phyloP scores from a whole-genome alignment of 2,888 invertebrate species.

The Drosophila meridiana region DNA sequence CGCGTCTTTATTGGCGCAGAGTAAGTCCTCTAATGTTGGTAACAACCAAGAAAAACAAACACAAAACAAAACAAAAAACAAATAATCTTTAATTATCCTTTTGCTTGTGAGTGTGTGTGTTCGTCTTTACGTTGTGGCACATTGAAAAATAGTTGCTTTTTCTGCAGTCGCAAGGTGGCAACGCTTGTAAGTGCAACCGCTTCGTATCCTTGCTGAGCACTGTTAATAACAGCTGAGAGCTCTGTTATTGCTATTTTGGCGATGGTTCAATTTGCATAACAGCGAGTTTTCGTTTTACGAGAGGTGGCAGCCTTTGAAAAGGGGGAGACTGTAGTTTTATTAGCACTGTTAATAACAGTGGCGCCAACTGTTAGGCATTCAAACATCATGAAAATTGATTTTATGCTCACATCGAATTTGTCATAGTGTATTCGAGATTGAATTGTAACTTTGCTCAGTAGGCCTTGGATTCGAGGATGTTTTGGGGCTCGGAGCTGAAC shows the following conservation, averaged over 20 bases:
- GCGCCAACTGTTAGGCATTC: not conserved
- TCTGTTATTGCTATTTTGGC: conserved; percentile 1
- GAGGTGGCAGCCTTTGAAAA: not conserved
- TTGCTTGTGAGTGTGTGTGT: not conserved
- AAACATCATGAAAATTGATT: not conserved
- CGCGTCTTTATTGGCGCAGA: conserved; percentile 93
- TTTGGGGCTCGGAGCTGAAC: not conserved
- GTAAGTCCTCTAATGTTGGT: conserved; percentile 88
- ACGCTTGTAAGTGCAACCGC: not conserved
- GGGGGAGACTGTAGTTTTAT: not conserved
- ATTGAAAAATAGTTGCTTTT: not conserved
- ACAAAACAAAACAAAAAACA: conserved; percentile 33
- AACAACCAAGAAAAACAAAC: conserved; percentile 76
- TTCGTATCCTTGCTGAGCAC: not conserved
- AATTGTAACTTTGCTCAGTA: not conserved
- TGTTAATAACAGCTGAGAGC: not conserved
- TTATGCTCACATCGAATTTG: not conserved
- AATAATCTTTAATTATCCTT: conserved; percentile 1
- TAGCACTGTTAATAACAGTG: conserved; percentile 4
- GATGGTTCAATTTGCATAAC: not conserved
- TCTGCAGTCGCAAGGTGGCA: not conserved
- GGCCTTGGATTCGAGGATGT: not conserved
- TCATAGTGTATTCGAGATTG: not conserved
- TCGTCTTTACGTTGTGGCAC: not conserved
- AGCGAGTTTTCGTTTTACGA: not conserved